Evolutionary conservation across 23 tunicate genomes (phyloP).

Genomic region (Clavelina lepadiformis): DNA sequence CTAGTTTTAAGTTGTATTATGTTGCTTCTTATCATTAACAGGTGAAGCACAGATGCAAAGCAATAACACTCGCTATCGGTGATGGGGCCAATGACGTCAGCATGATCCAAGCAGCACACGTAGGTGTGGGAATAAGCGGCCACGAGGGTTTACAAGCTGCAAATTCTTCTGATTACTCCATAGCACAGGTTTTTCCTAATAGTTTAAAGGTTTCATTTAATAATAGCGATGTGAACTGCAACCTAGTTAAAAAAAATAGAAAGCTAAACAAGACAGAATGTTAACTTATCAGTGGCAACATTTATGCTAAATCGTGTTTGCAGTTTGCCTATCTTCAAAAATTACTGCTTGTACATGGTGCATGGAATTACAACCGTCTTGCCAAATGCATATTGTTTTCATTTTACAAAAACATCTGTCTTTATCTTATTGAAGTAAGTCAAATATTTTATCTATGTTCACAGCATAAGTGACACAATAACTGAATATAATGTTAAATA

Average conservation of each 20-base stretch:
- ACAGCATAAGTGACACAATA: too few relatives aligned
- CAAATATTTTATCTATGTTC: too few relatives aligned
- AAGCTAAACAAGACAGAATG: neutral
- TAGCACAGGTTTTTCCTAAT: constrained; percentile 64
- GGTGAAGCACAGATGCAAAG: constrained; percentile 76
- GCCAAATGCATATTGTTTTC: constrained; percentile 94
- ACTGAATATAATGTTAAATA: too few relatives aligned
- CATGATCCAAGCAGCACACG: constrained; percentile 99
- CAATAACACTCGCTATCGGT: constrained; percentile 98
- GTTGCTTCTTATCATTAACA: constrained; percentile 3
- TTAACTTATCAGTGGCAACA: neutral
- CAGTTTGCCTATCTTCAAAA: constrained; percentile 80
- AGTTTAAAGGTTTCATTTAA: neutral
- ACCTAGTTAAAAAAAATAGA: too few relatives aligned
- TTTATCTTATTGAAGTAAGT: constrained; percentile 92
- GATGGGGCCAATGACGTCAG: constrained; percentile 99
- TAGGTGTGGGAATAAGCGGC: constrained; percentile 97
- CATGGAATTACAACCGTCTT: constrained; percentile 91
- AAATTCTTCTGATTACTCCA: constrained; percentile 95
- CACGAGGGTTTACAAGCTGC: constrained; percentile 99
- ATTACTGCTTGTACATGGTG: constrained; percentile 92
- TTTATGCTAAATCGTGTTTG: too few relatives aligned
- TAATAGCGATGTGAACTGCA: neutral
- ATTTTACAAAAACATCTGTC: constrained; percentile 95
- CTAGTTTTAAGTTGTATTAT: neutral